These are phyloP conservation scores for Lycocerus yunnanus DNA, from an alignment of 2,888 invertebrate genomes.

Conservation along the genomic window DNA sequence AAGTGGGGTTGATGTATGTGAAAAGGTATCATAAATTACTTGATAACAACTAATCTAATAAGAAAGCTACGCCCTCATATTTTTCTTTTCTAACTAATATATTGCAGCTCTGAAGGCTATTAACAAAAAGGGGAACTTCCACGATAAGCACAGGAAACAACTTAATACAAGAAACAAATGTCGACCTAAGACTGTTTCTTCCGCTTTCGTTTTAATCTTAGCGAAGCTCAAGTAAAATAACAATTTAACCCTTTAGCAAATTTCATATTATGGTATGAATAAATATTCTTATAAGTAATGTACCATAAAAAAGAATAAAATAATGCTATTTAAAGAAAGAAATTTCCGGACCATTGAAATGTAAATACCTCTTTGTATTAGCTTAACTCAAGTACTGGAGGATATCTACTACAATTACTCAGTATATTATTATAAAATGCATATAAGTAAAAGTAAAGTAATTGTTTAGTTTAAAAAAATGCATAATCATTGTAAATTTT, in stretches of 20 bases:
- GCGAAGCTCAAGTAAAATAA: neutral
- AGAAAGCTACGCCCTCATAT: slow-evolving; percentile 31
- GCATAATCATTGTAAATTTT: neutral
- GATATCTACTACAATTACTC: no score
- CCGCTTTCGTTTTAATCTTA: slow-evolving; percentile 6
- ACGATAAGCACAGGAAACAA: slow-evolving; percentile 38
- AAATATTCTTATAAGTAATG: neutral
- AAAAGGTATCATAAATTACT: slow-evolving; percentile 26
- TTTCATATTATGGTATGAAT: neutral
- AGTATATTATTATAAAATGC: no score
- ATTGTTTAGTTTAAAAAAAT: neutral
- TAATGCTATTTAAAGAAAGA: neutral
- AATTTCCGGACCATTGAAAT: neutral
- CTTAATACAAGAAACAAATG: slow-evolving; percentile 40
- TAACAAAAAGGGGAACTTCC: slow-evolving; percentile 30
- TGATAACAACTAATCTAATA: slow-evolving; percentile 32
- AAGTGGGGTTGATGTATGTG: slow-evolving; percentile 12
- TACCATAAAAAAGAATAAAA: neutral
- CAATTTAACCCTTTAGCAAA: neutral
- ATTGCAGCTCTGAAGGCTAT: slow-evolving; percentile 29
- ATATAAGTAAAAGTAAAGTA: neutral
- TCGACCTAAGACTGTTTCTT: slow-evolving; percentile 19
- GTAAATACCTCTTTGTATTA: neutral
- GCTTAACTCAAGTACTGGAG: neutral
- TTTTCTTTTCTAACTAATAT: slow-evolving; percentile 31